Percentiles rank a stretch among this genome's conserved stretches.
These are phyloP conservation scores for Hemicrepidius hirtus DNA, from an alignment of 2,888 invertebrate species.

Conservation along the genomic window DNA sequence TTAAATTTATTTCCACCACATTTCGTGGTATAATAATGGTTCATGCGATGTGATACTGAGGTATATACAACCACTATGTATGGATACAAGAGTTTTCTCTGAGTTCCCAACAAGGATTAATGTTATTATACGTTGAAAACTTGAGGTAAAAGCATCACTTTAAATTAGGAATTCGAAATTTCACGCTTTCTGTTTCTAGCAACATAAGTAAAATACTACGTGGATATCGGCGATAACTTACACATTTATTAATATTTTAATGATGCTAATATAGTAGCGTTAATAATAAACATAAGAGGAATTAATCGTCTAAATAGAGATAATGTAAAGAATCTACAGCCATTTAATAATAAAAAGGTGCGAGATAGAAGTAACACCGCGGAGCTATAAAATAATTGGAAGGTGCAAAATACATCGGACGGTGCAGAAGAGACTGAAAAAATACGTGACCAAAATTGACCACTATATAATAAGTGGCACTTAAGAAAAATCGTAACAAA, in stretches of 20 bases:
- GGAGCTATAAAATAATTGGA: slow-evolving; percentile 3
- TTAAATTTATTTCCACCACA: slow-evolving; percentile 16
- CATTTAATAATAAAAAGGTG: not conserved
- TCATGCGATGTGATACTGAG: not conserved
- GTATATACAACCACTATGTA: not conserved
- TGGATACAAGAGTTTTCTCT: not conserved
- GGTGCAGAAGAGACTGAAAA: not conserved
- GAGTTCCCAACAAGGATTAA: slow-evolving; percentile 23
- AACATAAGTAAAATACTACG: not conserved
- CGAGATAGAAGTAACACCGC: not conserved
- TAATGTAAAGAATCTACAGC: not conserved
- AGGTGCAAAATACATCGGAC: not conserved
- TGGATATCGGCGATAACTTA: too few species aligned
- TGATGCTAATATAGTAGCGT: too few species aligned
- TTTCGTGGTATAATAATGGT: slow-evolving; percentile 12
- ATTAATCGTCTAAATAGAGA: not conserved
- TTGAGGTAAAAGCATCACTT: slow-evolving; percentile 21
- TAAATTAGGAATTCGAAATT: slow-evolving; percentile 3
- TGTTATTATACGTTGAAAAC: slow-evolving; percentile 9
- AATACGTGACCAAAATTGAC: slow-evolving; percentile 5
- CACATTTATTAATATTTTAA: too few species aligned
- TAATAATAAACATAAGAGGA: too few species aligned
- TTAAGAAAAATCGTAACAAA: slow-evolving; percentile 2
- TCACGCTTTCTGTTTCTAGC: slow-evolving; percentile 5
- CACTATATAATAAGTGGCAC: slow-evolving; percentile 9